These are phyloP conservation scores for Pycnomerus fuliginosus DNA, from an alignment of 2,888 invertebrate species.

Conservation along the genomic window DNA sequence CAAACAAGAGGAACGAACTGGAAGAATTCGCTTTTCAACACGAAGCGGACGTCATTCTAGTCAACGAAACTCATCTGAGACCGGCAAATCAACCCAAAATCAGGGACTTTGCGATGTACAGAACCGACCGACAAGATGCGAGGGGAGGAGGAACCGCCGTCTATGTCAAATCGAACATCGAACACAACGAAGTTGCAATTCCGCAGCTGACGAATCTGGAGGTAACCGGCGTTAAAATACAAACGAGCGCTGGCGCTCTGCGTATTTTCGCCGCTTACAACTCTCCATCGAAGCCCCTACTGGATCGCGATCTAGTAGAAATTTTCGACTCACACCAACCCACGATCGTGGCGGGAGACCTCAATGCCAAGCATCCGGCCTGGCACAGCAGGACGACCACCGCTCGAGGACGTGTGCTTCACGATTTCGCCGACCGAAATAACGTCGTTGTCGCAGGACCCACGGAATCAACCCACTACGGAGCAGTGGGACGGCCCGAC, in stretches of 20 bases:
- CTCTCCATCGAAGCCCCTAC: neutral
- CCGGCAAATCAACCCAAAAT: slow-evolving; percentile 9
- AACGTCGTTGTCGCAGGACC: neutral
- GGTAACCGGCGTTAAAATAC: slow-evolving; percentile 6
- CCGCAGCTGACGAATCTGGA: slow-evolving; percentile 5
- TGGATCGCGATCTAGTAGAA: neutral
- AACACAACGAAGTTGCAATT: slow-evolving; percentile 5
- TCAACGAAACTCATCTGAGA: slow-evolving; percentile 18
- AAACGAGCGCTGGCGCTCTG: neutral
- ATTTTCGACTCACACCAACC: neutral
- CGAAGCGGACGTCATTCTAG: slow-evolving; percentile 17
- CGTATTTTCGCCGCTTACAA: slow-evolving; percentile 1
- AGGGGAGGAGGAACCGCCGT: slow-evolving; percentile 22
- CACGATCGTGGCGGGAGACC: slow-evolving; percentile 12
- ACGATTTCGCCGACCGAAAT: slow-evolving; percentile 1
- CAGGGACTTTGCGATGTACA: slow-evolving; percentile 13
- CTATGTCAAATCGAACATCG: slow-evolving; percentile 10
- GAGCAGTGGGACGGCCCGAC: slow-evolving; percentile 3
- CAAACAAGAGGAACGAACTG: slow-evolving; percentile 7
- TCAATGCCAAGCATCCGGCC: slow-evolving; percentile 12
- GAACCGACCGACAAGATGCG: slow-evolving; percentile 11
- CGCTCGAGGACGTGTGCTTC: slow-evolving; percentile 1
- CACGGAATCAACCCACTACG: slow-evolving; percentile 2
- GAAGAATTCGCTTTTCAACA: slow-evolving; percentile 8
- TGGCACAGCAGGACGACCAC: slow-evolving; percentile 7